phyloP scores from a whole-genome alignment of 2,113 vertebrate species.

The Spheniscus mendiculus region DNA sequence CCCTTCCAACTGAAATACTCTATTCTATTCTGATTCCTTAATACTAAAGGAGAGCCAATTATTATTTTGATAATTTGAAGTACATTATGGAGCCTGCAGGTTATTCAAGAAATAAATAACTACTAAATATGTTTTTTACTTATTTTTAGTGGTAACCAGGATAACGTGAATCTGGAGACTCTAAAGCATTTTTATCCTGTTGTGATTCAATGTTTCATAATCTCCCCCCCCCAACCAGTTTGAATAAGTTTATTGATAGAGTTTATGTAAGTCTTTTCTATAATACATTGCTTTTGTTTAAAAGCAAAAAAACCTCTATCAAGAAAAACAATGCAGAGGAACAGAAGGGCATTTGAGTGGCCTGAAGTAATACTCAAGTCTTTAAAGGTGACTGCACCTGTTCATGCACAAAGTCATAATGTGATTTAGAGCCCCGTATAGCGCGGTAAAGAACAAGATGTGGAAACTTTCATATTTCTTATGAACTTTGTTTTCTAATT shows the following conservation, averaged over 20 bases:
- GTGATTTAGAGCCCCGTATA: background rate
- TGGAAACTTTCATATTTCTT: background rate
- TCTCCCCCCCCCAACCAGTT: background rate
- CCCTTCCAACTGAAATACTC: background rate
- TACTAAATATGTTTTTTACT: background rate
- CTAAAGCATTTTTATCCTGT: background rate
- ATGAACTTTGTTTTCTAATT: background rate
- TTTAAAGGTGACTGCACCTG: background rate
- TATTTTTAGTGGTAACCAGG: background rate
- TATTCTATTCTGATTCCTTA: background rate
- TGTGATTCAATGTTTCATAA: background rate
- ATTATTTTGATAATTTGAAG: background rate
- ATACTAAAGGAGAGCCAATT: background rate
- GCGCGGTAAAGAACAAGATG: background rate
- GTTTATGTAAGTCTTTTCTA: no score
- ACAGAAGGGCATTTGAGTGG: background rate
- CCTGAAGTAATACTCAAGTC: background rate
- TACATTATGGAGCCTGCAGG: background rate
- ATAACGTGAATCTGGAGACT: background rate
- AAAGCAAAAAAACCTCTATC: background rate
- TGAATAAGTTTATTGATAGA: background rate
- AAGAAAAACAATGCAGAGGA: background rate
- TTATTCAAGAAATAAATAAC: background rate
- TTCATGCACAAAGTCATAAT: background rate
- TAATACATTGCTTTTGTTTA: no score